A percentile compares a stretch with the other conserved stretches of the same genome.
These are phyloP conservation scores for Platyscapa corneri DNA, from an alignment of 1,140 invertebrate species.

Conservation along the genomic window DNA sequence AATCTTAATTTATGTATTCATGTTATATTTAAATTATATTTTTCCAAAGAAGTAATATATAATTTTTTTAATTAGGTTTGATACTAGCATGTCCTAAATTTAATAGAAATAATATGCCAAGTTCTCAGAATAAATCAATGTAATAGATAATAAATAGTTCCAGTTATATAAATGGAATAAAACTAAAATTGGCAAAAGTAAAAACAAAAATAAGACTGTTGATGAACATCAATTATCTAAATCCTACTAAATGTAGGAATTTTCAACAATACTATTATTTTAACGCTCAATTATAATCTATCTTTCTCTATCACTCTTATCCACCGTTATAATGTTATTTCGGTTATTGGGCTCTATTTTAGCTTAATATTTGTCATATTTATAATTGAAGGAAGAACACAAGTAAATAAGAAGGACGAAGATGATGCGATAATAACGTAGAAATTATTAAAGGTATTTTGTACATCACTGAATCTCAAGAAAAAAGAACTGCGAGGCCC, in stretches of 20 bases:
- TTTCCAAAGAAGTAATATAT: not conserved
- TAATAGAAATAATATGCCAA: slow-evolving; percentile 6
- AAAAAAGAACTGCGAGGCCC: slow-evolving; percentile 59
- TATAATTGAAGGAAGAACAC: slow-evolving; percentile 46
- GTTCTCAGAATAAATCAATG: not conserved
- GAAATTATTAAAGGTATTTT: slow-evolving; percentile 56
- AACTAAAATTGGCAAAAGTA: slow-evolving; percentile 10
- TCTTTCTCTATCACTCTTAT: slow-evolving; percentile 41
- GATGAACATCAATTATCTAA: slow-evolving; percentile 45
- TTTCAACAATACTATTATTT: slow-evolving; percentile 44
- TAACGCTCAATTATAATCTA: slow-evolving; percentile 45
- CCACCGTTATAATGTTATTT: slow-evolving; percentile 45
- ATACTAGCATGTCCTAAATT: slow-evolving; percentile 10
- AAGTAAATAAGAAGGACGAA: slow-evolving; percentile 49
- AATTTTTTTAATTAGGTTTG: slow-evolving; percentile 5
- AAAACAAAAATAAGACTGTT: slow-evolving; percentile 45
- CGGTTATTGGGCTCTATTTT: slow-evolving; percentile 48
- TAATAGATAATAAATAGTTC: slow-evolving; percentile 10
- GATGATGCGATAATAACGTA: slow-evolving; percentile 50
- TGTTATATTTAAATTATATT: not conserved
- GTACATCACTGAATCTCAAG: slow-evolving; percentile 59
- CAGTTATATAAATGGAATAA: slow-evolving; percentile 22
- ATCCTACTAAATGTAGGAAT: slow-evolving; percentile 28
- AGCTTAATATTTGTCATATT: slow-evolving; percentile 49
- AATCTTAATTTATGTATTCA: not conserved